Percentiles rank a stretch among this genome's conserved stretches.
phyloP scores from a whole-genome alignment of 2,888 invertebrate genomes.

The Bugula neritina region DNA sequence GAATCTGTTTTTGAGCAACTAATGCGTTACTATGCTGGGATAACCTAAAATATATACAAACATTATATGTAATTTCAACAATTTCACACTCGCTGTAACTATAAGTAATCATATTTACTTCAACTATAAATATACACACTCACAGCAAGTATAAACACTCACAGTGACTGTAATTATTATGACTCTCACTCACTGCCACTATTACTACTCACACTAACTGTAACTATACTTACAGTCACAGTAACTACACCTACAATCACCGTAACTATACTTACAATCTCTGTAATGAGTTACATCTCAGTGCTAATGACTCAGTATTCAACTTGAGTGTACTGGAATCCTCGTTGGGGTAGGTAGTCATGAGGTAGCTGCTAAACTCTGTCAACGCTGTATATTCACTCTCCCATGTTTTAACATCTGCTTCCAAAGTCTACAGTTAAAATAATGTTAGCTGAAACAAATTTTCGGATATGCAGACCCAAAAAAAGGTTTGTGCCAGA shows the following conservation, averaged over 20 bases:
- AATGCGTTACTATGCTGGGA: not conserved
- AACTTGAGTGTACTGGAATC: not conserved
- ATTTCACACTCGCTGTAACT: too few species aligned
- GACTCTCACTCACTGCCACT: too few species aligned
- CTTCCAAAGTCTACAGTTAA: not conserved
- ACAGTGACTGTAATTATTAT: too few species aligned
- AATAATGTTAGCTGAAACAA: too few species aligned
- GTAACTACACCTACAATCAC: too few species aligned
- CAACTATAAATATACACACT: too few species aligned
- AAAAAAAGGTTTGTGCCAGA: too few species aligned
- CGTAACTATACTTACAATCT: conserved; percentile 10
- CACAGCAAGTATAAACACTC: too few species aligned
- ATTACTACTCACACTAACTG: too few species aligned
- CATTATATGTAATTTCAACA: not conserved
- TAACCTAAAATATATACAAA: conserved; percentile 2
- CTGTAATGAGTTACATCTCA: not conserved
- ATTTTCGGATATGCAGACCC: too few species aligned
- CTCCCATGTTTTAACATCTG: conserved; percentile 13
- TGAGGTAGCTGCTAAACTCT: not conserved
- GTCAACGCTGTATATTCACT: not conserved
- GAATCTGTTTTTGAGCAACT: not conserved
- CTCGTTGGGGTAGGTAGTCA: conserved; percentile 1
- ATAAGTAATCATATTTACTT: too few species aligned
- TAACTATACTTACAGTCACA: too few species aligned
- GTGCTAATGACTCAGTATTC: not conserved